Conservation (phyloP, 2,888 invertebrate genomes). For the Drosophila demipolita region DNA sequence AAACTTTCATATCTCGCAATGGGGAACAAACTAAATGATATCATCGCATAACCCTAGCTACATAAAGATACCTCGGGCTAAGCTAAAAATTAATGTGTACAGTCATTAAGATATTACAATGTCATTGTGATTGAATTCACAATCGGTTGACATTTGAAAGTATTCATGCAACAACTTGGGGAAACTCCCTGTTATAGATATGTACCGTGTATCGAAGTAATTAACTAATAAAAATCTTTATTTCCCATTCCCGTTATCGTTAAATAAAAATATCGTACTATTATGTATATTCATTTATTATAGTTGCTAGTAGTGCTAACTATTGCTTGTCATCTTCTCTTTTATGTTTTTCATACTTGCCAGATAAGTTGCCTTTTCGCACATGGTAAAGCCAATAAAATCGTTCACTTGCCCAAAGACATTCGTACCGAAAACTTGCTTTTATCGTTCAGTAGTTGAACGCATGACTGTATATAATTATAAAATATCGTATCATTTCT, state of each 20-base stretch:
- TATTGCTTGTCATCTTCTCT: background rate
- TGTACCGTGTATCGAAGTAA: background rate
- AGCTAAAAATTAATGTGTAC: background rate
- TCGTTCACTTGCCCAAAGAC: background rate
- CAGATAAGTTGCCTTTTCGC: constrained; percentile 14
- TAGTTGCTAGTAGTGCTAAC: background rate
- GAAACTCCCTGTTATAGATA: constrained; percentile 8
- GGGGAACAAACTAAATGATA: background rate
- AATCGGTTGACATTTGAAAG: background rate
- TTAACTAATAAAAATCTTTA: background rate
- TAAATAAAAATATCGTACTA: background rate
- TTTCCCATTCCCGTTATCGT: background rate
- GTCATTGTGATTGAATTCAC: background rate
- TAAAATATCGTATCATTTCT: background rate
- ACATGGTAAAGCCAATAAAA: constrained; percentile 10
- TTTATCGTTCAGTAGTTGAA: background rate
- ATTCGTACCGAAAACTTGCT: background rate
- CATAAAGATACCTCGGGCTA: background rate
- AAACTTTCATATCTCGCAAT: background rate
- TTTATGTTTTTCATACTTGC: background rate
- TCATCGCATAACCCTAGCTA: background rate
- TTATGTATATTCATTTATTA: background rate
- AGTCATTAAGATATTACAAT: background rate
- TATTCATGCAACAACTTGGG: constrained; percentile 1
- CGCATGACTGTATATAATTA: constrained; percentile 3